Base-by-base conservation (phyloP, 1,140 invertebrate genomes). In the Orius insidiosus region DNA sequence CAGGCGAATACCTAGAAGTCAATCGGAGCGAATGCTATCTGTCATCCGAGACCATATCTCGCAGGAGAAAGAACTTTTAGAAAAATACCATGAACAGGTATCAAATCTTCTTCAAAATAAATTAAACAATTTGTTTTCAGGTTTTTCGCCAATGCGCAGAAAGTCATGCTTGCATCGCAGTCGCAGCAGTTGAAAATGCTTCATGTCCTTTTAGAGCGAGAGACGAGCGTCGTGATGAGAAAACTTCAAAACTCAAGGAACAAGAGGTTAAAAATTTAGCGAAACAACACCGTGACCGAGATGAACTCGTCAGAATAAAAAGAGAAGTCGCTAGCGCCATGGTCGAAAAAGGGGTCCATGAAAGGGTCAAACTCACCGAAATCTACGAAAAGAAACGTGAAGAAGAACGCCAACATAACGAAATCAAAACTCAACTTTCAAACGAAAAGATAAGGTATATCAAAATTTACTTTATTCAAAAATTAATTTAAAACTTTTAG, bases 211-310 rank as follows among this genome's bases (percentile, higher is more conserved):
- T 63, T 85, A 39, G 80, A 88, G 52, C 70, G 75, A 41, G 80
- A 86, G 54, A 85, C 80, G 14, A 75, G 74, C 31, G 85, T 87
- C 52, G 74, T 92, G 10, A 85, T 87, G 71, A 78, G 83, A 56
- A 75, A 77, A 57, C 64, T 93, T 50, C 80, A 90, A 51, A 74
- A 76, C 15, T 75, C 77, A 49, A 76, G 82, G 46, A 76, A 85
- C 52, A 81, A 85, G 42, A 86, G 94, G 59, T 84, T 92, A 33
- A 89, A 89, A 60, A 72, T 24, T 63, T 88, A 40, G 71, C 77
- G 10, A 83, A 84, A 54, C 75, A 76, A 49, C 80, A 85, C 57
- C 78, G 73, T 55, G 89, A 95, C 59, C 83, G 89, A 58, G 86
- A 90, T 55, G 90, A 94, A 61, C 69, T 94, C 50, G 79, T 78